Percentiles rank a stretch among this genome's conserved stretches.
Evolutionary conservation across 1,140 invertebrate genomes (phyloP).

Genomic region (Stenopsyche tienmushanensis): DNA sequence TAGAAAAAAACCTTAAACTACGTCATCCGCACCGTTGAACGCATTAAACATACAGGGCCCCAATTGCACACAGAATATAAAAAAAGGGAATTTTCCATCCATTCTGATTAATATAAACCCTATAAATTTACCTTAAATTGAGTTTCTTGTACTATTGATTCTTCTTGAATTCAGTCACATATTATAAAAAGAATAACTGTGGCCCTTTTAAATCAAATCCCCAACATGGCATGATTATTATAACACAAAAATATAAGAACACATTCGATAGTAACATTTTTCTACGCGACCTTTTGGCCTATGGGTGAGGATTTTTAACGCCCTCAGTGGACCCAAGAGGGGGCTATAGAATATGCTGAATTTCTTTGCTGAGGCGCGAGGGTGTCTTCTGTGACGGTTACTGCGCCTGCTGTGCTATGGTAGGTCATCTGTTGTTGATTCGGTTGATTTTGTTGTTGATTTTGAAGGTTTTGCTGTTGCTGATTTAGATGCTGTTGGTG

Average conservation of each 20-base stretch:
- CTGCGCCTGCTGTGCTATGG: slow-evolving; percentile 24
- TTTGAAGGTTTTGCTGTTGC: slow-evolving; percentile 28
- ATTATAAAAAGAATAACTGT: slow-evolving; percentile 4
- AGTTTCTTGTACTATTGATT: slow-evolving; percentile 26
- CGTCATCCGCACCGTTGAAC: slow-evolving; percentile 20
- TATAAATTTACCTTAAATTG: slow-evolving; percentile 8
- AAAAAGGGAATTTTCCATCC: slow-evolving; percentile 7
- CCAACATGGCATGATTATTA: slow-evolving; percentile 22
- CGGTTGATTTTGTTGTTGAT: slow-evolving; percentile 29
- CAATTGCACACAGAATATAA: slow-evolving; percentile 12
- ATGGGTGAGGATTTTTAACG: slow-evolving; percentile 16
- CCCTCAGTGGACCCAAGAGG: slow-evolving; percentile 42
- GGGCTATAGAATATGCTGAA: slow-evolving; percentile 37
- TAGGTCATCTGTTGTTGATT: slow-evolving; percentile 26
- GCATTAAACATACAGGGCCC: slow-evolving; percentile 12
- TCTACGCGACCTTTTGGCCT: slow-evolving; percentile 4
- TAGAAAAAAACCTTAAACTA: slow-evolving; percentile 33
- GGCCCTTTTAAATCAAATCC: background rate
- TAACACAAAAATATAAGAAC: slow-evolving; percentile 32
- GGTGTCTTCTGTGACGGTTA: slow-evolving; percentile 14
- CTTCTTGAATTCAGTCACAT: slow-evolving; percentile 12
- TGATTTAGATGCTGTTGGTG: slow-evolving; percentile 41
- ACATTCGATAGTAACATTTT: slow-evolving; percentile 29
- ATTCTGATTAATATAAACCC: background rate
- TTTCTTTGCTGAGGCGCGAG: slow-evolving; percentile 21